A percentile compares a stretch with the other conserved stretches of the same genome.
Conservation (phyloP, 53 echinoderm and acorn worm genomes). For the Temnopleurus reevesii region DNA sequence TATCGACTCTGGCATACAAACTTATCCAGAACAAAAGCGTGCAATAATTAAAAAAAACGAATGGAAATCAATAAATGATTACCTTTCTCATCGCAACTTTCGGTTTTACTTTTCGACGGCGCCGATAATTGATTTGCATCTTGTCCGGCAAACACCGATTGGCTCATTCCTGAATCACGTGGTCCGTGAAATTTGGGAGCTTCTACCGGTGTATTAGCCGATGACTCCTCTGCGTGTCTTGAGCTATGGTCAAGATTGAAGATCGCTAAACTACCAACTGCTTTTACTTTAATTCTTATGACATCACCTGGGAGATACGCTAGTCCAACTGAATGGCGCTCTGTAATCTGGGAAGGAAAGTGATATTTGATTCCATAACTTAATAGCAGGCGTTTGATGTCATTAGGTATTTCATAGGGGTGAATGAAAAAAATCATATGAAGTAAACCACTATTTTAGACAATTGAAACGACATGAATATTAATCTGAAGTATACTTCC, state of each 20-base stretch:
- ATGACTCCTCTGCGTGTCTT: not conserved
- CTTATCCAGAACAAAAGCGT: no score
- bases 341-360: constrained; percentile 63
- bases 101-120: not conserved
- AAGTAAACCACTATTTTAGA: no score
- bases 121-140: not conserved
- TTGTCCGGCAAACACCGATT: not conserved
- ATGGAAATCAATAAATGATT: no score
- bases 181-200: not conserved
- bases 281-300: constrained; percentile 82
- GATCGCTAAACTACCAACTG: constrained; percentile 70
- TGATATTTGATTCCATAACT: no score
- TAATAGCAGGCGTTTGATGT: no score
- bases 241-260: not conserved
- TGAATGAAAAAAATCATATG: no score
- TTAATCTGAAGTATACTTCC: no score
- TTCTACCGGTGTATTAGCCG: not conserved
- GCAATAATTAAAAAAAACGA: no score
- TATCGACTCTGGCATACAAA: no score
- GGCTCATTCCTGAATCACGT: not conserved
- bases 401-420: no score
- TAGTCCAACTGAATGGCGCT: constrained; percentile 64
- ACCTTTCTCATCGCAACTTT: not conserved
- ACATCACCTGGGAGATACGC: constrained; percentile 80
- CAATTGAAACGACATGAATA: no score